These are phyloP conservation scores for Nematolebias whitei DNA, from an alignment of 2,113 vertebrate species.

Conservation along the genomic window DNA sequence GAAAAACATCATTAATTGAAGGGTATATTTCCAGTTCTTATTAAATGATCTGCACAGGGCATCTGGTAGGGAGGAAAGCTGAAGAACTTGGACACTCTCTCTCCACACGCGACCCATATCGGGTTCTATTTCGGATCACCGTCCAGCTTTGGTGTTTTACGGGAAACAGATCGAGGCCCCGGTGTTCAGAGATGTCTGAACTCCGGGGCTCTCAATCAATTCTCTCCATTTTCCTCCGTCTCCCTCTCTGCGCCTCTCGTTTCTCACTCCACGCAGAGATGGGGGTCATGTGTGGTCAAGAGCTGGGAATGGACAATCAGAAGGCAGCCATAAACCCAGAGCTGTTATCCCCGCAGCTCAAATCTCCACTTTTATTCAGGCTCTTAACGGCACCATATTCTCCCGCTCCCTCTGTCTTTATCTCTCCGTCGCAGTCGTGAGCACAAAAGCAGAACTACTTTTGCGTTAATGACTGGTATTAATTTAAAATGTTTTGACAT, in stretches of 20 bases:
- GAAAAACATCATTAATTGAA: neutral
- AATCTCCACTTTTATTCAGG: slow-evolving; percentile 10
- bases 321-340: slow-evolving; percentile 34
- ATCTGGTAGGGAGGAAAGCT: neutral
- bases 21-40: neutral
- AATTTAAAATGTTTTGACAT: neutral
- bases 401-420: slow-evolving; percentile 20
- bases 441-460: slow-evolving; percentile 5
- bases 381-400: slow-evolving; percentile 14
- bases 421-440: slow-evolving; percentile 14
- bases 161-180: slow-evolving; percentile 50
- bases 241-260: slow-evolving; percentile 23
- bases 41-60: neutral
- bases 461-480: neutral
- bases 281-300: slow-evolving; percentile 73
- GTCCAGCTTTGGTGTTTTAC: slow-evolving; percentile 28
- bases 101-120: slow-evolving; percentile 25
- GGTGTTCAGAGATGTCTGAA: slow-evolving; percentile 62
- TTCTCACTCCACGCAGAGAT: slow-evolving; percentile 48
- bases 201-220: slow-evolving; percentile 59
- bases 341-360: slow-evolving; percentile 50
- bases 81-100: neutral
- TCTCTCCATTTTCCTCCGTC: slow-evolving; percentile 30
- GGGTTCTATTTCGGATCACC: slow-evolving; percentile 39
- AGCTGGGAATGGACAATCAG: slow-evolving; percentile 67